These are phyloP conservation scores for Glaucomys volans DNA, from an alignment of 2,113 vertebrate genomes.

Conservation along the genomic window DNA sequence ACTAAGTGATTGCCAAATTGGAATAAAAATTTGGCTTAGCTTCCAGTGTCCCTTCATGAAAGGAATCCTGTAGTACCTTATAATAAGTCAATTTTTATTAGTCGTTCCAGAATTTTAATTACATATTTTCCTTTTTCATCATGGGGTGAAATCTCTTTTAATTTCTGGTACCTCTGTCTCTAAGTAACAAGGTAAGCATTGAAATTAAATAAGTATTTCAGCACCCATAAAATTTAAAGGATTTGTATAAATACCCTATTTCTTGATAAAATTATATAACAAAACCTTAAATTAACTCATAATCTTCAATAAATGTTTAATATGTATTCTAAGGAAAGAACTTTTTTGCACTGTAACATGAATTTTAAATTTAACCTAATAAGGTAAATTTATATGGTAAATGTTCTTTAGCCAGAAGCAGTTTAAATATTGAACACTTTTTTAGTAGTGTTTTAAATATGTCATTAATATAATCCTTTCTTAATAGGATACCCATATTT, in stretches of 20 bases:
- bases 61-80: not conserved
- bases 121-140: not conserved
- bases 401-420: slow-evolving; percentile 46
- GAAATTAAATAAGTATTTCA: slow-evolving; percentile 17
- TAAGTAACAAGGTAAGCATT: slow-evolving; percentile 14
- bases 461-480: slow-evolving; percentile 33
- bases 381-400: slow-evolving; percentile 17
- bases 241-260: slow-evolving; percentile 5
- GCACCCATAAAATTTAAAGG: not conserved
- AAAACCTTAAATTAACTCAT: slow-evolving; percentile 42
- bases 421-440: slow-evolving; percentile 18
- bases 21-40: slow-evolving; percentile 18
- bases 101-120: not conserved
- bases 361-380: slow-evolving; percentile 62
- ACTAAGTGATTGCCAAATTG: not conserved
- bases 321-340: not conserved
- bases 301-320: slow-evolving; percentile 35
- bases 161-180: not conserved
- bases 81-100: not conserved
- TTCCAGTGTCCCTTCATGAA: not conserved
- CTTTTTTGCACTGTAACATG: not conserved
- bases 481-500: slow-evolving; percentile 16
- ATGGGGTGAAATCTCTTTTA: not conserved
- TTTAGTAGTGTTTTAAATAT: slow-evolving; percentile 58
- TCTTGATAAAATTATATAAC: not conserved